Evolutionary conservation across 2,888 invertebrate genomes (phyloP).

Genomic region (Actias luna): DNA sequence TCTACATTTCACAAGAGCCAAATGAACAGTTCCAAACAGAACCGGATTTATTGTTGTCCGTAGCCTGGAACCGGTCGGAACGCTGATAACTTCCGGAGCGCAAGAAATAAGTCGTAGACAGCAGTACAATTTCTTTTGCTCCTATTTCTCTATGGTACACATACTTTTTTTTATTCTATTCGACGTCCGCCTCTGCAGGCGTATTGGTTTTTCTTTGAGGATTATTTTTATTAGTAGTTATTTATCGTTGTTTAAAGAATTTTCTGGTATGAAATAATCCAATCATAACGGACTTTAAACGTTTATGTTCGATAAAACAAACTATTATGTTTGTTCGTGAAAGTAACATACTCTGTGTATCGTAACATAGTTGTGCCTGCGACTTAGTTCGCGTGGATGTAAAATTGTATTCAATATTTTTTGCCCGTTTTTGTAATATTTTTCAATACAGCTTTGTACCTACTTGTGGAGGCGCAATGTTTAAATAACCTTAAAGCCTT

Average conservation of each 20-base stretch:
- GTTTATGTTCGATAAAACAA: not conserved
- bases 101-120: slow-evolving; percentile 64
- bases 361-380: no score
- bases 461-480: no score
- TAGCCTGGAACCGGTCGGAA: slow-evolving; percentile 63
- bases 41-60: slow-evolving; percentile 47
- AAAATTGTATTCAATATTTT: no score
- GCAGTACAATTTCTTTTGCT: slow-evolving; percentile 55
- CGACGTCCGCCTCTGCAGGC: slow-evolving; percentile 46
- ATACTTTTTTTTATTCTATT: slow-evolving; percentile 54
- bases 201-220: slow-evolving; percentile 55
- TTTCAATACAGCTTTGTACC: no score
- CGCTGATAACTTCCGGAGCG: slow-evolving; percentile 70
- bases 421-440: no score
- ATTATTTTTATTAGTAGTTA: slow-evolving; percentile 53
- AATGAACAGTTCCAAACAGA: slow-evolving; percentile 26
- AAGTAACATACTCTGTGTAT: not conserved
- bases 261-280: not conserved
- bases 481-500: no score
- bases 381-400: no score
- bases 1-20: slow-evolving; percentile 36
- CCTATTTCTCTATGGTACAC: slow-evolving; percentile 62
- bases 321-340: not conserved
- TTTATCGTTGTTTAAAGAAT: slow-evolving; percentile 33
- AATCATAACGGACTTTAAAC: not conserved